A percentile compares a stretch with the other conserved stretches of the same genome.
These are phyloP conservation scores for Xerus inauris DNA, from an alignment of 2,113 vertebrate genomes.

Conservation along the genomic window DNA sequence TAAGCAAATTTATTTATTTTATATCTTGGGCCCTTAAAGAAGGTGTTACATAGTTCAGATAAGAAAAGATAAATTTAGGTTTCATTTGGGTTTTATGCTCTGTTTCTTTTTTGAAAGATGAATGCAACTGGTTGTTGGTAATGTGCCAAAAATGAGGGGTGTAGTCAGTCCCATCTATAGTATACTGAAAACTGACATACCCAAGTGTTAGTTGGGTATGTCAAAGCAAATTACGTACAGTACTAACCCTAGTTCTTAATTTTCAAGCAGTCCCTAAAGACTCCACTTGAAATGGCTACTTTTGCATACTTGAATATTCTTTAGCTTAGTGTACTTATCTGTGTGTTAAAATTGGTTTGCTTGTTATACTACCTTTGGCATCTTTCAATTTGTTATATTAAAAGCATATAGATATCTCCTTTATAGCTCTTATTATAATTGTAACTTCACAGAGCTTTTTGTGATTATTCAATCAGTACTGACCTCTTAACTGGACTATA, in stretches of 20 bases:
- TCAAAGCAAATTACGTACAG: not conserved
- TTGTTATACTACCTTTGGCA: not conserved
- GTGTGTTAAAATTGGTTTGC: not conserved
- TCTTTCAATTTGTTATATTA: not conserved
- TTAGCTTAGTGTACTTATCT: not conserved
- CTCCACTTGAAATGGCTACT: constrained; percentile 2
- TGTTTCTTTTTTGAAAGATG: constrained; percentile 12
- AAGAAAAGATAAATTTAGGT: not conserved
- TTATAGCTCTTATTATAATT: not conserved
- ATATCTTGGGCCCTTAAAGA: constrained; percentile 4
- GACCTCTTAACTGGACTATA: not conserved
- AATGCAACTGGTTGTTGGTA: not conserved
- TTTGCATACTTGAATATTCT: constrained; percentile 1
- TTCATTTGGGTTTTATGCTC: not conserved
- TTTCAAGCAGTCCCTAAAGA: not conserved
- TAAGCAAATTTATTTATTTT: not conserved
- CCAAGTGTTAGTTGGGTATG: no score
- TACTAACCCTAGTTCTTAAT: not conserved
- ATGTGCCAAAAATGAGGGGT: not conserved
- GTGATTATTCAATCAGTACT: constrained; percentile 4
- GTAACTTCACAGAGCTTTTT: not conserved
- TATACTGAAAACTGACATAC: not conserved
- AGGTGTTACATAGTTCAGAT: not conserved
- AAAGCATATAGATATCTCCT: not conserved
- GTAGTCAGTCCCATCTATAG: not conserved